Evolutionary conservation across 2,113 vertebrate genomes (phyloP), one percentile per base, ranked within the genome.

Genomic region (Dicrurus megarhynchus): DNA sequence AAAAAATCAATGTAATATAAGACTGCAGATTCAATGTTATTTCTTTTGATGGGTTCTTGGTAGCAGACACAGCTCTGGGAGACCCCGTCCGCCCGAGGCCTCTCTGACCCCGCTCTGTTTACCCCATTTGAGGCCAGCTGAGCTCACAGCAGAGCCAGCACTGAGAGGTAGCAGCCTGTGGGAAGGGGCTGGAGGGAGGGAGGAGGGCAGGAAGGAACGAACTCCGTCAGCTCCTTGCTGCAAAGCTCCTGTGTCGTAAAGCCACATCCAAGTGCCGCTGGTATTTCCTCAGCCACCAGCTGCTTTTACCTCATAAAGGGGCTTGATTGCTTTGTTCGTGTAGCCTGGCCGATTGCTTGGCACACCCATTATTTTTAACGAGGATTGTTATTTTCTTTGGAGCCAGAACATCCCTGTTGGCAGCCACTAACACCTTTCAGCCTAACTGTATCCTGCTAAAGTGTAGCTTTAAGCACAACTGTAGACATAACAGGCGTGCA

Each of bases 281-380:
- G 93, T 87, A 53, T 89, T 96, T 93, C 93, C 95, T 94, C 87
- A 93, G 74, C 74, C 87, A 87, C 84, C 93, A 97, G 95, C 89
- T 97, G 94, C 84, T 87, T 94, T 87, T 95, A 89, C 70, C 89
- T 95, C 94, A 95, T 94, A 93, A 95, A 97, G 61, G 37, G 49
- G 6, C 81, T 89, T 95, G 95, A 95, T 95, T 95, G 89, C 93
- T 95, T 89, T 95, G 92, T 95, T 92, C 30, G 0, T 16, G 8
- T 65, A 91, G 80, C 60, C 74, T 41, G 81, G 57, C 49, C 22
- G 2, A 84, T 90, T 84, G 64, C 49, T 89, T 92, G 91, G 88
- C 87, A 92, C 60, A 22, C 60, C 79, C 79, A 94, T 92, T 94
- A 95, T 94, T 95, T 96, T 94, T 96, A 97, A 95, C 0, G 7